A percentile compares a stretch with the other conserved stretches of the same genome.
Conservation (phyloP, 2,888 invertebrate genomes). For the Eristalis intricaria region DNA sequence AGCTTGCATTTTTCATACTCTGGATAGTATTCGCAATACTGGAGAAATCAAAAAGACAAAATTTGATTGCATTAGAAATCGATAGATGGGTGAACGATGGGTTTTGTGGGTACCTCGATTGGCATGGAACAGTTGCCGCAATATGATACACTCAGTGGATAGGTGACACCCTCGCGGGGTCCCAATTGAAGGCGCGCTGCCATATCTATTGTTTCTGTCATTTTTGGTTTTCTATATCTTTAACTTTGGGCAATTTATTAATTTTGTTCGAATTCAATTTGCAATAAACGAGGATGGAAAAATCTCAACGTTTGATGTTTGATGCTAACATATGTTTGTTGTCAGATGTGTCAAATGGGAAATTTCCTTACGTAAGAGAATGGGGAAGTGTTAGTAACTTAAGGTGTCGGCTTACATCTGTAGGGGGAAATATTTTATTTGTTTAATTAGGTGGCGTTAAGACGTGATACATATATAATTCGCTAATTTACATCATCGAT, state of each 20-base stretch:
- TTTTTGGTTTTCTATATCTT: constrained; percentile 75
- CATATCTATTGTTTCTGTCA: constrained; percentile 85
- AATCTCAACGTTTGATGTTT: constrained; percentile 38
- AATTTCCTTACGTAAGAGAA: not conserved
- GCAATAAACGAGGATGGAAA: not conserved
- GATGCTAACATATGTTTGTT: constrained; percentile 25
- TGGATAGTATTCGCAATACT: constrained; percentile 99
- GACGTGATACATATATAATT: too few species aligned
- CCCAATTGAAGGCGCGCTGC: constrained; percentile 84
- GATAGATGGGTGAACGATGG: not conserved
- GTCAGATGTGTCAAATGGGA: not conserved
- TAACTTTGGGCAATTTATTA: not conserved
- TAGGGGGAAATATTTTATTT: too few species aligned
- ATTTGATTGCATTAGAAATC: constrained; percentile 21
- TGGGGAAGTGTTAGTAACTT: not conserved
- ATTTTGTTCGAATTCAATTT: not conserved
- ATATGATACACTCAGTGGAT: constrained; percentile 92
- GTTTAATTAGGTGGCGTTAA: too few species aligned
- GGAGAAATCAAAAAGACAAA: constrained; percentile 73
- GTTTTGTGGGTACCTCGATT: constrained; percentile 85
- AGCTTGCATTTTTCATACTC: constrained; percentile 98
- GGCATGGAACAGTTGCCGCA: constrained; percentile 97
- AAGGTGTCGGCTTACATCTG: not conserved
- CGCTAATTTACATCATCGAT: too few species aligned
- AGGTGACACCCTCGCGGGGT: constrained; percentile 88